phyloP scores from a whole-genome alignment of 2,797 vertebrate genomes.

The Pipistrellus pygmaeus region DNA sequence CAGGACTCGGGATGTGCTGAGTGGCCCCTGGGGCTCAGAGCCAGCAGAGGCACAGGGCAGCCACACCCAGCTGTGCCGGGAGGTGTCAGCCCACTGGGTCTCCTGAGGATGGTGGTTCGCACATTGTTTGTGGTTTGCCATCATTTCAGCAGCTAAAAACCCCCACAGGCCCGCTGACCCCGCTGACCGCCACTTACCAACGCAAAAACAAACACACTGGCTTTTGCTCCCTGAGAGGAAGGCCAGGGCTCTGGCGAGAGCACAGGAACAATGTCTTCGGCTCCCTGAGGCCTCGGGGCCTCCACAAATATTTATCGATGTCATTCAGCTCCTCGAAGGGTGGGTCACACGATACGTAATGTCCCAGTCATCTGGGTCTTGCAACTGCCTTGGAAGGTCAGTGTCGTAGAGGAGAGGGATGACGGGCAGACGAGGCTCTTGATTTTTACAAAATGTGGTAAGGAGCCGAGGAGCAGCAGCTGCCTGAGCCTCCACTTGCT shows the following conservation, averaged over 20 bases:
- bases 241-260: constrained; percentile 2
- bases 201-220: constrained; percentile 31
- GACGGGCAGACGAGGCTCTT: background rate
- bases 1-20: background rate
- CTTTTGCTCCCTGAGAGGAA: background rate
- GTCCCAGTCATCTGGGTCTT: constrained; percentile 4
- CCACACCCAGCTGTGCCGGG: background rate
- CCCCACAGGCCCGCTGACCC: background rate
- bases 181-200: background rate
- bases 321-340: constrained; percentile 14
- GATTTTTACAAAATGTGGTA: background rate
- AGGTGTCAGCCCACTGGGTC: background rate
- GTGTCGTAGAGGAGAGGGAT: background rate
- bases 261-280: background rate
- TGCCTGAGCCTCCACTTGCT: background rate
- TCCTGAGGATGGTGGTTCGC: background rate
- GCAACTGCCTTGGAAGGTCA: background rate
- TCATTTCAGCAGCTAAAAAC: constrained; percentile 47
- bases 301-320: constrained; percentile 18
- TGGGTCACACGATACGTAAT: background rate
- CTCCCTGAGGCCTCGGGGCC: background rate
- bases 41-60: background rate
- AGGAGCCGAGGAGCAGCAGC: background rate
- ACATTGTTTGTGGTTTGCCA: constrained; percentile 7
- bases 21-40: background rate